These are phyloP conservation scores for Ochropleura leucogaster DNA, from an alignment of 2,888 invertebrate genomes.

Conservation along the genomic window DNA sequence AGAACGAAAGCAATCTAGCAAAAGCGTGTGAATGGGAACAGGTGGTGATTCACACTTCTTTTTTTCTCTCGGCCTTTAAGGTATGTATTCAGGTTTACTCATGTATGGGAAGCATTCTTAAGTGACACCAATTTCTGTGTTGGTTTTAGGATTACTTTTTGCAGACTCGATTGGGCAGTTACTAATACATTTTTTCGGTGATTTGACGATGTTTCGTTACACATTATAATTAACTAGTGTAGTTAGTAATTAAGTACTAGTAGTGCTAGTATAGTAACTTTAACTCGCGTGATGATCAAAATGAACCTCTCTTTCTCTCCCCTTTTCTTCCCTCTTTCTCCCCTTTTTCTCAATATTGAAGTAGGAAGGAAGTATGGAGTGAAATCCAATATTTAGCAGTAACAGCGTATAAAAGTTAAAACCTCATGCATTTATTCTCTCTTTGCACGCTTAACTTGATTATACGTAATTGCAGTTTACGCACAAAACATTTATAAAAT, in stretches of 20 bases:
- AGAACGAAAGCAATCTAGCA: conserved; percentile 80
- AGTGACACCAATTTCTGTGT: conserved; percentile 26
- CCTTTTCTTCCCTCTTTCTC: too few species aligned
- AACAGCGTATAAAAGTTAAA: background rate
- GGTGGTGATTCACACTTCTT: conserved; percentile 75
- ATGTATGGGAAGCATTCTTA: conserved; percentile 39
- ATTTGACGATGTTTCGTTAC: background rate
- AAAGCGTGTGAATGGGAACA: conserved; percentile 81
- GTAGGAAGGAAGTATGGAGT: background rate
- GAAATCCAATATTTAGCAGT: background rate
- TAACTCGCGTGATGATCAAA: too few species aligned
- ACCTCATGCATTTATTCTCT: background rate
- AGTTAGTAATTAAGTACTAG: too few species aligned
- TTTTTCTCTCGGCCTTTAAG: conserved; percentile 50
- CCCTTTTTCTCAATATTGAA: background rate
- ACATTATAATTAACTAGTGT: background rate
- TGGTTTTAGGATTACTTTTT: conserved; percentile 5
- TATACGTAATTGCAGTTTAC: background rate
- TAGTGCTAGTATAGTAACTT: too few species aligned
- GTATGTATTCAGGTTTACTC: conserved; percentile 53
- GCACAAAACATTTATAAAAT: background rate
- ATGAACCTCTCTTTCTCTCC: too few species aligned
- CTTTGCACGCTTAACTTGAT: background rate
- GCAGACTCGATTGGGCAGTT: background rate
- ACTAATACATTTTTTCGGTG: background rate